Base-by-base conservation (phyloP, 2,113 vertebrate genomes). In the Zapus hudsonius region DNA sequence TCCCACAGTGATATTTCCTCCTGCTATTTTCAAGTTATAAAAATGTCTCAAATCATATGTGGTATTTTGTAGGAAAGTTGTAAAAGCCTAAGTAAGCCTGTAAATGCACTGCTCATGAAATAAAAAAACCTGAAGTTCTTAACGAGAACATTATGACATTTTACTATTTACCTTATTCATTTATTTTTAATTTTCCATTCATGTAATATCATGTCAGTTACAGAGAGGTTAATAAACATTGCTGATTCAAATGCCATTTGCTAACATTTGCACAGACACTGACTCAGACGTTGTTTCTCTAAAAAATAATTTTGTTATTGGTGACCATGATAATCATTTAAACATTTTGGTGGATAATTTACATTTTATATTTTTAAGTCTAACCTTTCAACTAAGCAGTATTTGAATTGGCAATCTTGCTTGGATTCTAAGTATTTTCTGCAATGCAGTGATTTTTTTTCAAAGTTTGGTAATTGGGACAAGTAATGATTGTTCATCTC, bases 191-290 rank as follows among this genome's bases (percentile, higher is more conserved):
- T 38, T 95, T 91, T 88, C 42, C 47, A 87, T 23, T 83, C 85
- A 70, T 42, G 6, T 84, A 85, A 82, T 76, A 82, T 64, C 76
- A 89, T 66, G 47, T 85, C 63, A 91, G 16, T 92, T 25, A 69
- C 73, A 94, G 22, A 92, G 67, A 38, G 92, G 61, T 93, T 91
- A 94, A 92, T 92, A 89, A 80, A 92, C 57, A 64, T 74, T 93
- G 6, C 57, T 75, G 52, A 93, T 78, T 84, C 73, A 92, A 74
- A 91, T 93, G 69, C 75, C 66, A 91, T 52, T 93, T 95, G 72
- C 27, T 96, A 92, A 90, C 55, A 93, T 90, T 92, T 89, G 82
- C 33, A 82, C 27, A 94, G 47, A 91, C 40, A 94, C 16, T 81
- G 64, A 87, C 73, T 94, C 67, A 86, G 59, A 64, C 89, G 25